A percentile compares a stretch with the other conserved stretches of the same genome.
Conservation (phyloP, 2,888 invertebrate species). For the Tridacna gigas region DNA sequence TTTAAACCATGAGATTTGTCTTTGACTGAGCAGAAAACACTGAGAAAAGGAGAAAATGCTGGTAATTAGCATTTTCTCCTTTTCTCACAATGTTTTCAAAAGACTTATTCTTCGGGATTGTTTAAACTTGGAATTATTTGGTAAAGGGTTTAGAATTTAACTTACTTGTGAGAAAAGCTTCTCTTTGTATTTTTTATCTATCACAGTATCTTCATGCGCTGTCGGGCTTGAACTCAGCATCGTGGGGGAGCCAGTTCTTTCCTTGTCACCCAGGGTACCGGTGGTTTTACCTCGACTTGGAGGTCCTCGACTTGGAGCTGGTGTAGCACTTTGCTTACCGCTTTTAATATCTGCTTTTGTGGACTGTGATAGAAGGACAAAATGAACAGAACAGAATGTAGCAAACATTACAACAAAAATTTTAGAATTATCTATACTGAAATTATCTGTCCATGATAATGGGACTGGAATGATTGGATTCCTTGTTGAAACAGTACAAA, state of each 20-base stretch:
- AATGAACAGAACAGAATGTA: background rate
- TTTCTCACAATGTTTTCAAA: too few species aligned
- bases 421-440: too few species aligned
- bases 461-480: too few species aligned
- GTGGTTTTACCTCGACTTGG: slow-evolving; percentile 63
- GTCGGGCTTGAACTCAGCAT: slow-evolving; percentile 46
- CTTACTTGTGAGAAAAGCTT: slow-evolving; percentile 75
- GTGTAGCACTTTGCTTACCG: slow-evolving; percentile 59
- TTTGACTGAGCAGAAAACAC: too few species aligned
- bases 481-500: too few species aligned
- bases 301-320: slow-evolving; percentile 41
- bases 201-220: slow-evolving; percentile 65
- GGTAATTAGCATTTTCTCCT: too few species aligned
- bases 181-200: slow-evolving; percentile 76
- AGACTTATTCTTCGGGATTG: too few species aligned
- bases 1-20: too few species aligned
- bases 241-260: slow-evolving; percentile 62
- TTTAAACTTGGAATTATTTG: too few species aligned
- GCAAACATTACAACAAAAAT: too few species aligned
- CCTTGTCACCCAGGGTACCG: slow-evolving; percentile 55
- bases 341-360: slow-evolving; percentile 62
- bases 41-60: too few species aligned
- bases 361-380: slow-evolving; percentile 40
- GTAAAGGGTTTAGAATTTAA: background rate
- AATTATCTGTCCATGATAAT: too few species aligned